These are phyloP conservation scores for Neodon shergylaensis DNA, from an alignment of 2,113 vertebrate genomes.

Conservation along the genomic window DNA sequence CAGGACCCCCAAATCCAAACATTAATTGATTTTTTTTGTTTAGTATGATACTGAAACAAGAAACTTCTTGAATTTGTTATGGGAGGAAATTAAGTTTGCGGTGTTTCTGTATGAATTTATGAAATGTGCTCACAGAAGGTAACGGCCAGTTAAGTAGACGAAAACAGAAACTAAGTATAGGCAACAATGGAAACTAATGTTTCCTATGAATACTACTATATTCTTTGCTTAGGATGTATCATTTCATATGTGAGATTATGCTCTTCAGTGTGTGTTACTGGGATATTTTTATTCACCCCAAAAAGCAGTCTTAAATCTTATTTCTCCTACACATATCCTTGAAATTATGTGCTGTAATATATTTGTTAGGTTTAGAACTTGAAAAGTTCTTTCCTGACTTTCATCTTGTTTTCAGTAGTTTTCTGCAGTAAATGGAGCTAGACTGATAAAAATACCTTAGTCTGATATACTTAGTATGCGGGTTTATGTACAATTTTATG, in stretches of 20 bases:
- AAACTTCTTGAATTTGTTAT: slow-evolving; percentile 63
- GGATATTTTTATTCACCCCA: slow-evolving; percentile 48
- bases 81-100: slow-evolving; percentile 49
- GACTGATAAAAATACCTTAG: slow-evolving; percentile 67
- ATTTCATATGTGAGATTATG: slow-evolving; percentile 57
- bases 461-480: slow-evolving; percentile 66
- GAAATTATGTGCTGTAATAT: slow-evolving; percentile 62
- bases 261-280: not conserved
- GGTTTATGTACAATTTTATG: slow-evolving; percentile 73
- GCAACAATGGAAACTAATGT: slow-evolving; percentile 32
- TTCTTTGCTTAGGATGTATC: slow-evolving; percentile 52
- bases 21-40: slow-evolving; percentile 80
- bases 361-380: slow-evolving; percentile 62
- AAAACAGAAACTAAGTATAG: slow-evolving; percentile 39
- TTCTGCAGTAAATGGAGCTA: slow-evolving; percentile 76
- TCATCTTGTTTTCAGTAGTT: slow-evolving; percentile 73
- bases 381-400: slow-evolving; percentile 58
- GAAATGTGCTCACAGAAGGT: slow-evolving; percentile 68
- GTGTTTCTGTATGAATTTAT: slow-evolving; percentile 37
- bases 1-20: slow-evolving; percentile 64
- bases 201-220: slow-evolving; percentile 35
- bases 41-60: slow-evolving; percentile 71
- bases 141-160: slow-evolving; percentile 65
- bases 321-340: slow-evolving; percentile 69
- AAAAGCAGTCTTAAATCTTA: slow-evolving; percentile 56